Conservation (phyloP, 2,797 vertebrate genomes). For the Atherinosoma microstoma region DNA sequence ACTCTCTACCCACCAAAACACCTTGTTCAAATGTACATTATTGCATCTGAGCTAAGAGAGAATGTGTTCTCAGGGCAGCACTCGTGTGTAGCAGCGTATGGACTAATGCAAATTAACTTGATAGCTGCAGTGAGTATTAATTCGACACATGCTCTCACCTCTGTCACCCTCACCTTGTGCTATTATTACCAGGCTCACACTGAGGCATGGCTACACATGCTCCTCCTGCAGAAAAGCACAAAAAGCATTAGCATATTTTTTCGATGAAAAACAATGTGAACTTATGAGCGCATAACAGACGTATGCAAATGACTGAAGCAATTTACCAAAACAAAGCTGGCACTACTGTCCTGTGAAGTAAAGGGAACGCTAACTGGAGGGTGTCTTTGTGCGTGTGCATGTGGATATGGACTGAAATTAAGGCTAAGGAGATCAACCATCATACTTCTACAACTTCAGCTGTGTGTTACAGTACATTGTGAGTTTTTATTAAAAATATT, state of each 20-base stretch:
- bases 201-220: slow-evolving; percentile 32
- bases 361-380: slow-evolving; percentile 21
- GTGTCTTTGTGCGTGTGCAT: slow-evolving; percentile 7
- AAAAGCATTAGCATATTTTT: slow-evolving; percentile 72
- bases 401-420: slow-evolving; percentile 11
- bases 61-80: slow-evolving; percentile 30
- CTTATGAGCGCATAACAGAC: slow-evolving; percentile 64
- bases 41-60: background rate
- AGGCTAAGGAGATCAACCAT: slow-evolving; percentile 1
- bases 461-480: too few relatives aligned
- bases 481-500: background rate
- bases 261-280: slow-evolving; percentile 75
- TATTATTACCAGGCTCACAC: slow-evolving; percentile 53
- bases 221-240: slow-evolving; percentile 6
- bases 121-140: slow-evolving; percentile 55
- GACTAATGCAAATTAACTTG: slow-evolving; percentile 59
- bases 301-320: slow-evolving; percentile 76
- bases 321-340: slow-evolving; percentile 78
- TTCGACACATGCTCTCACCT: slow-evolving; percentile 68
- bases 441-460: background rate
- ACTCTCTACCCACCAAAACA: slow-evolving; percentile 5
- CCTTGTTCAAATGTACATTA: slow-evolving; percentile 14
- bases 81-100: slow-evolving; percentile 35
- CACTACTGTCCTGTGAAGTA: slow-evolving; percentile 43
- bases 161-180: slow-evolving; percentile 60